Evolutionary conservation across 2,888 invertebrate species (phyloP).

Genomic region (Epirrhoe tristata): DNA sequence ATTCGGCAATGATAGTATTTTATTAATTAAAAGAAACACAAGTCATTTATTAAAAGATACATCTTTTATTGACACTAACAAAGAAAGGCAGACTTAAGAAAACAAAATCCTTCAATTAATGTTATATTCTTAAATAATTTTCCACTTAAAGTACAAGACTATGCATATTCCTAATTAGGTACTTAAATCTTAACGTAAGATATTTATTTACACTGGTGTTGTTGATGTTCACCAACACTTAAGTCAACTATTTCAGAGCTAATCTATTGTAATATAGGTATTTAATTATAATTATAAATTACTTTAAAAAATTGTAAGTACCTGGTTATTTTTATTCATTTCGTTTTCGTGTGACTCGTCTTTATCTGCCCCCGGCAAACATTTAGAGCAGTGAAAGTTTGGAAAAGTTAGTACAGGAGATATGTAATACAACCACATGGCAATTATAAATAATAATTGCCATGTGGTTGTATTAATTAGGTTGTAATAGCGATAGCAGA

Average conservation of each 20-base stretch:
- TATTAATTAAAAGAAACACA: not conserved
- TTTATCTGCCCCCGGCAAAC: no score
- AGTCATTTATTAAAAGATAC: constrained; percentile 22
- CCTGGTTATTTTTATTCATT: no score
- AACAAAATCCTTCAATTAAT: constrained; percentile 21
- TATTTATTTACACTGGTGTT: constrained; percentile 34
- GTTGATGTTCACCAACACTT: constrained; percentile 7
- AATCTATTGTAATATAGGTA: no score
- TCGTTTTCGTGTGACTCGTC: no score
- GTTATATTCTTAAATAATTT: constrained; percentile 20
- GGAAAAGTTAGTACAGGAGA: no score
- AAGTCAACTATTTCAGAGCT: no score
- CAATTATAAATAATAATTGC: no score
- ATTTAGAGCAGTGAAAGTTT: no score
- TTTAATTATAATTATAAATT: not conserved
- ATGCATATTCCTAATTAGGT: constrained; percentile 8
- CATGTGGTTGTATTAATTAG: no score
- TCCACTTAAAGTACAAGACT: constrained; percentile 3
- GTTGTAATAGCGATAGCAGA: no score
- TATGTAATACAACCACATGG: no score
- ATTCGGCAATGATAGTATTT: no score
- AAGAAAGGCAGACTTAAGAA: constrained; percentile 23
- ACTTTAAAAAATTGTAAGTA: not conserved
- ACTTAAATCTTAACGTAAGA: constrained; percentile 28
- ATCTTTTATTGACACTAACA: constrained; percentile 27